These are phyloP conservation scores for Thaleichthys pacificus DNA, from an alignment of 2,797 vertebrate species.

Conservation along the genomic window DNA sequence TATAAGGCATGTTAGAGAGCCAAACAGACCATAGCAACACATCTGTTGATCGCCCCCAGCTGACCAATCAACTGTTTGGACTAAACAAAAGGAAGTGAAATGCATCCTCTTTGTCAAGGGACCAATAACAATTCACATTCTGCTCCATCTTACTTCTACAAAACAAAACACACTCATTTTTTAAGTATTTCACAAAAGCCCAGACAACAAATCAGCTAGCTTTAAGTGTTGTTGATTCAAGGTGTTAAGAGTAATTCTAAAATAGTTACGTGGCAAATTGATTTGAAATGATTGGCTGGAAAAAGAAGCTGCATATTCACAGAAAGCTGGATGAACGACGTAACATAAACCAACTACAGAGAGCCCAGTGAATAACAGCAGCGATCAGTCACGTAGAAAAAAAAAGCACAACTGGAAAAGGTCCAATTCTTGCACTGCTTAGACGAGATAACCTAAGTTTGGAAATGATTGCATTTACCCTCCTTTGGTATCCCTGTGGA, in stretches of 20 bases:
- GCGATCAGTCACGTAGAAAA: not conserved
- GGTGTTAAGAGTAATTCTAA: constrained; percentile 5
- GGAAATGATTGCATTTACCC: constrained; percentile 54
- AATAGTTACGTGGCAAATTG: constrained; percentile 28
- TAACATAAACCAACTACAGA: constrained; percentile 24
- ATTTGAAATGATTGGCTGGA: constrained; percentile 55
- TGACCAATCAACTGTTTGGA: constrained; percentile 8
- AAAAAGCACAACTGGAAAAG: constrained; percentile 26
- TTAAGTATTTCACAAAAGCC: not conserved
- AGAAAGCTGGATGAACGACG: constrained; percentile 22
- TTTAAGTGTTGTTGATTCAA: constrained; percentile 9
- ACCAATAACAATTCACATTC: not conserved
- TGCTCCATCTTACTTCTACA: not conserved
- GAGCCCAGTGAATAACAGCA: constrained; percentile 15
- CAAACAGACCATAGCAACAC: constrained; percentile 35
- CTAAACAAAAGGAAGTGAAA: constrained; percentile 13
- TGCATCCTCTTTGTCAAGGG: constrained; percentile 8
- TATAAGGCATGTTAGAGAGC: constrained; percentile 53
- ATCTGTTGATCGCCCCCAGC: constrained; percentile 36
- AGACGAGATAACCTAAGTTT: constrained; percentile 46
- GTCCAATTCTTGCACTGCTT: constrained; percentile 39
- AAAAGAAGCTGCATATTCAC: constrained; percentile 50
- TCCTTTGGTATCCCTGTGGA: constrained; percentile 72
- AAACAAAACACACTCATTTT: no score
- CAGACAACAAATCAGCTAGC: constrained; percentile 13